A percentile compares a stretch with the other conserved stretches of the same genome.
Conservation (phyloP, 1,140 invertebrate species). For the Arion vulgaris region DNA sequence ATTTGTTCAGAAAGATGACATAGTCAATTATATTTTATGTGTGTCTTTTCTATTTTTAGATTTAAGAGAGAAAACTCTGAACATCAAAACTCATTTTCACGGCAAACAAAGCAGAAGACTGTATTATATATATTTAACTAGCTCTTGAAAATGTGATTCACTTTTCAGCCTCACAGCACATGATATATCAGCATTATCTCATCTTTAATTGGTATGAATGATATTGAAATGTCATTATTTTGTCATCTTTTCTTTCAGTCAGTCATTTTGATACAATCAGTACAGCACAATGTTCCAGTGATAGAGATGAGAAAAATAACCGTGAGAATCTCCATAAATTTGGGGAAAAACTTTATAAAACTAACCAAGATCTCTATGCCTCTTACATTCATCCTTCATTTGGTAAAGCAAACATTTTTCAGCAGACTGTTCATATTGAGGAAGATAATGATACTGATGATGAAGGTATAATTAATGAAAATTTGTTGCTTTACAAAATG, state of each 20-base stretch:
- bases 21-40: too few species aligned
- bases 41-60: too few species aligned
- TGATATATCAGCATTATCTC: too few species aligned
- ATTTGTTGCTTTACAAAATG: neutral
- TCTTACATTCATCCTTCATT: constrained; percentile 16
- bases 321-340: neutral
- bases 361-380: constrained; percentile 10
- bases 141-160: too few species aligned
- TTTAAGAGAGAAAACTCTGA: too few species aligned
- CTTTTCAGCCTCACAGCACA: too few species aligned
- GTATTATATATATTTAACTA: too few species aligned
- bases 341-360: neutral
- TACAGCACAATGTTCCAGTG: constrained; percentile 4
- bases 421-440: neutral
- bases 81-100: too few species aligned
- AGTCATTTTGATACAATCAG: neutral
- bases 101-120: too few species aligned
- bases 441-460: neutral
- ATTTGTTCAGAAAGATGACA: too few species aligned
- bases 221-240: neutral
- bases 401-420: constrained; percentile 11
- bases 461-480: neutral
- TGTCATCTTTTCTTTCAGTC: neutral
- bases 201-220: too few species aligned
- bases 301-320: neutral